Evolutionary conservation across 1,140 invertebrate genomes (phyloP).

Genomic region (Nasonia vitripennis): DNA sequence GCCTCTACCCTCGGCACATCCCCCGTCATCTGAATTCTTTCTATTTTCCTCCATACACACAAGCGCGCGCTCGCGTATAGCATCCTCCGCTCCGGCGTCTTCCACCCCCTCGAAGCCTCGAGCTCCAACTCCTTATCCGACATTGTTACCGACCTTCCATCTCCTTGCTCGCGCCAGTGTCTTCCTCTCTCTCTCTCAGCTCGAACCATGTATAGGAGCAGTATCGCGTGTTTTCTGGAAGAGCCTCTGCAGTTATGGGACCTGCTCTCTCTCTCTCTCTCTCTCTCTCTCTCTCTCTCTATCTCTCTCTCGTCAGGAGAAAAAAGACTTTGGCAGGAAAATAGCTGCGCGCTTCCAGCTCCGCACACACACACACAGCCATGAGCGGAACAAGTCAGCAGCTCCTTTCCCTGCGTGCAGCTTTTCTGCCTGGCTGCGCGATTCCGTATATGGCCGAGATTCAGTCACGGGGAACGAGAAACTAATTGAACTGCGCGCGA

Average conservation of each 20-base stretch:
- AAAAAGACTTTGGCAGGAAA: slow-evolving; percentile 33
- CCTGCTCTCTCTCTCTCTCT: no score
- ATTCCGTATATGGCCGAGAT: neutral
- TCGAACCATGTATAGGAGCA: slow-evolving; percentile 9
- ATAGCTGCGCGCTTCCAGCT: slow-evolving; percentile 20
- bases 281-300: no score
- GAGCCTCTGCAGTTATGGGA: slow-evolving; percentile 38
- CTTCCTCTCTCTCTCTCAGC: slow-evolving; percentile 6
- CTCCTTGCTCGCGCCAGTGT: neutral
- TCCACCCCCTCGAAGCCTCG: slow-evolving; percentile 25
- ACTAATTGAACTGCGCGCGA: slow-evolving; percentile 19
- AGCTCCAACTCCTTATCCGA: slow-evolving; percentile 50
- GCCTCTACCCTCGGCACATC: slow-evolving; percentile 18
- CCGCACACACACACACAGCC: neutral
- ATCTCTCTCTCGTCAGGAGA: slow-evolving; percentile 13
- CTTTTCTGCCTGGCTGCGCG: neutral
- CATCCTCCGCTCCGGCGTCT: neutral
- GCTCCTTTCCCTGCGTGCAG: neutral
- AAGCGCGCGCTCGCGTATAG: neutral
- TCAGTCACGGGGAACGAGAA: slow-evolving; percentile 2
- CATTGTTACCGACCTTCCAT: slow-evolving; percentile 50
- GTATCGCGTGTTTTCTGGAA: slow-evolving; percentile 37
- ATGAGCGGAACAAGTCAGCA: slow-evolving; percentile 5
- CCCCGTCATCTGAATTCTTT: slow-evolving; percentile 52
- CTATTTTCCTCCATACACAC: slow-evolving; percentile 48